Evolutionary conservation across 2,797 vertebrate genomes (phyloP).

Genomic region (Artibeus lituratus): DNA sequence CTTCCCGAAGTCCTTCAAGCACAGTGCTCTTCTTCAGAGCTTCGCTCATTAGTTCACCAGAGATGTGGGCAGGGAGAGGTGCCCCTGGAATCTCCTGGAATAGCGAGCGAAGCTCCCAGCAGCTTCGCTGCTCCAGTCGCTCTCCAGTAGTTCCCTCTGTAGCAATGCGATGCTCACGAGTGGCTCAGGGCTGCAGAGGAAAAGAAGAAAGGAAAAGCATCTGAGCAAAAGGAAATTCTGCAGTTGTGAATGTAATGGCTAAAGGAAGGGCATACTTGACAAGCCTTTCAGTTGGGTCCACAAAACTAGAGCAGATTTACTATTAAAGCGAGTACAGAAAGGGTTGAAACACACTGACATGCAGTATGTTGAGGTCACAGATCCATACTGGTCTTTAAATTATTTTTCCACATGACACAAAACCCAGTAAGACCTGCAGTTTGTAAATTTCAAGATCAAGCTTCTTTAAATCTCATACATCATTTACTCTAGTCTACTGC

Average conservation of each 20-base stretch:
- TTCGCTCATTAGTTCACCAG: not conserved
- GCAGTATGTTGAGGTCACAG: not conserved
- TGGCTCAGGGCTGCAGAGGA: not conserved
- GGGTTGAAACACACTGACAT: not conserved
- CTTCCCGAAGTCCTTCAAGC: conserved; percentile 18
- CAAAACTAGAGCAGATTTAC: not conserved
- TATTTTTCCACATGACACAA: conserved; percentile 38
- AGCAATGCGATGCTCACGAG: not conserved
- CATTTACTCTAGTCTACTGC: not conserved
- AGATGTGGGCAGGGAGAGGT: not conserved
- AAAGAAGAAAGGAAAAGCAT: not conserved
- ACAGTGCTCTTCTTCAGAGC: not conserved
- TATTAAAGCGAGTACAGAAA: not conserved
- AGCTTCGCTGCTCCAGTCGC: not conserved
- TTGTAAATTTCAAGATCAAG: conserved; percentile 30
- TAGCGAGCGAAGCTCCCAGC: too few relatives aligned
- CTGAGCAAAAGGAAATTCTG: conserved; percentile 13
- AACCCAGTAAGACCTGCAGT: not conserved
- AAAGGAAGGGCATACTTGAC: not conserved
- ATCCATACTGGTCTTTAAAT: not conserved
- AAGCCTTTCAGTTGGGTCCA: not conserved
- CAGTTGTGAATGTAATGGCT: not conserved
- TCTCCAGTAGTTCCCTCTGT: not conserved
- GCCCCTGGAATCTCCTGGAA: not conserved
- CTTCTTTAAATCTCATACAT: not conserved